These are phyloP conservation scores for Mystacides longicornis DNA, from an alignment of 2,888 invertebrate species.

Conservation along the genomic window DNA sequence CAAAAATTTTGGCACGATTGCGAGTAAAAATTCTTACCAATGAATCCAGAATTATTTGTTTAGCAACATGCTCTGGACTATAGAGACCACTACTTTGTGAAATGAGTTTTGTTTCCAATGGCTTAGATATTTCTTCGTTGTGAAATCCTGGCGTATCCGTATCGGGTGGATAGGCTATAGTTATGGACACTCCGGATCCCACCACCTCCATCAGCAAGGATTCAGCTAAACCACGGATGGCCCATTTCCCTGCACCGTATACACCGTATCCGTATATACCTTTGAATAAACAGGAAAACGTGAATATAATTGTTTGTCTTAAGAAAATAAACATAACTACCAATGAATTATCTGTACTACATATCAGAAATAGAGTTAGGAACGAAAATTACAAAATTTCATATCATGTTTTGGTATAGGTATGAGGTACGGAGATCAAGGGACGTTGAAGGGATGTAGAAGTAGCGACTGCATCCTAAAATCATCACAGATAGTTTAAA, in stretches of 20 bases:
- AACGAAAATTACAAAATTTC: too few relatives aligned
- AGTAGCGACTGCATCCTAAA: too few relatives aligned
- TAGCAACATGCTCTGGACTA: conserved; percentile 72
- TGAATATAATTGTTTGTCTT: too few relatives aligned
- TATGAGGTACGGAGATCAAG: too few relatives aligned
- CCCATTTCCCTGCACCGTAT: conserved; percentile 92
- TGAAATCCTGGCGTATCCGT: conserved; percentile 96
- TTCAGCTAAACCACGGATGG: conserved; percentile 89
- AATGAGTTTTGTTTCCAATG: conserved; percentile 79
- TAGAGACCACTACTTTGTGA: conserved; percentile 73
- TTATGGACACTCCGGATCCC: conserved; percentile 75
- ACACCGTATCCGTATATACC: conserved; percentile 90
- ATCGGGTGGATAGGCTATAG: conserved; percentile 86
- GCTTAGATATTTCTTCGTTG: conserved; percentile 79
- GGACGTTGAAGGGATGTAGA: too few relatives aligned
- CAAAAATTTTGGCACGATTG: too few relatives aligned
- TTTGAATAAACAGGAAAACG: too few relatives aligned
- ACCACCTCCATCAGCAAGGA: conserved; percentile 88
- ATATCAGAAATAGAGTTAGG: too few relatives aligned
- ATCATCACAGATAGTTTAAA: too few relatives aligned
- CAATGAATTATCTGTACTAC: too few relatives aligned
- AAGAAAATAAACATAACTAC: too few relatives aligned
- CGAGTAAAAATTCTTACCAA: conserved; percentile 51
- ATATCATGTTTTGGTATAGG: too few relatives aligned
- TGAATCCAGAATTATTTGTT: conserved; percentile 69